Base-by-base conservation (phyloP, 1,140 invertebrate genomes). In the Dendrolimus kikuchii region DNA sequence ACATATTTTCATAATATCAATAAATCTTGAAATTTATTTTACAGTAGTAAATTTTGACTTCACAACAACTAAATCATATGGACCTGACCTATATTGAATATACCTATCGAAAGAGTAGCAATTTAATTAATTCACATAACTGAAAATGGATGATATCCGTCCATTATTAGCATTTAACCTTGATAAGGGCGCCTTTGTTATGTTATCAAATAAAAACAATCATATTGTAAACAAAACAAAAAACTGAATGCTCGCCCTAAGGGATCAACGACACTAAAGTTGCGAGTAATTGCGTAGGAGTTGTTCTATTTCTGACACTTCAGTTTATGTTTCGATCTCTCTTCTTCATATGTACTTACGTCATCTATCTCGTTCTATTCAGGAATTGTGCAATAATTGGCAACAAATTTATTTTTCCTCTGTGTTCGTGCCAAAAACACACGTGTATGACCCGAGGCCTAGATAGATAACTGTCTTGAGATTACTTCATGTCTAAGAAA, bases 351-450 rank as follows among this genome's bases (percentile, higher is more conserved):
- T 51, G n/a, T 49, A n/a, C 46, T 9, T 40, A 59, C 56, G 73
- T 55, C 45, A 43, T 51, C 44, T 60, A 40, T 78, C 68, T 58
- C 62, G 46, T 10, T 60, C 61, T n/a, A 36, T 41, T 42, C 39
- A 49, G 45, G 39, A 60, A 69, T 85, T 85, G 76, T 78, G 81
- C 66, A 85, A 85, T 64, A 68, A 81, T 82, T 84, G 81, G 79
- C 81, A 78, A 71, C 59, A 54, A 53, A 58, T 66, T 59, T 68
- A 59, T 71, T 68, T 74, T 69, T 57, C 49, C 59, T 40, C 49
- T 45, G 41, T 38, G 44, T 60, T 57, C 73, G 66, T 74, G 61
- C 79, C 79, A 81, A 75, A 76, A 77, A 60, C 66, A 74, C 77
- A 81, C 77, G 77, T 82, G 79, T 62, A 67, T 65, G 64, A 66